These are phyloP conservation scores for Eulemur rubriventer DNA, from an alignment of 2,797 vertebrate genomes.

Conservation along the genomic window DNA sequence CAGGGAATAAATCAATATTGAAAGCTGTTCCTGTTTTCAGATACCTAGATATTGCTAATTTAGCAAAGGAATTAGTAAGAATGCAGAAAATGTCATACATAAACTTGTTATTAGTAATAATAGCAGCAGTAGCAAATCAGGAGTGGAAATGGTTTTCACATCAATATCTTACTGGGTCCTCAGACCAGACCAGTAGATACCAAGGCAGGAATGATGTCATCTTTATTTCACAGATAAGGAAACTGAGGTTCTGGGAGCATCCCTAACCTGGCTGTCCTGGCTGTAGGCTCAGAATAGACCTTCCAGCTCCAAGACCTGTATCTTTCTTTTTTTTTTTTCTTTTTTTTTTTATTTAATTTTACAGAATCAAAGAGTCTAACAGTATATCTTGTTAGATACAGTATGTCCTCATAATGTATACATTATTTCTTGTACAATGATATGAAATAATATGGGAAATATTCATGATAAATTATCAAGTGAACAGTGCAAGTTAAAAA, in stretches of 20 bases:
- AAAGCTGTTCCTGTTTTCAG: slow-evolving; percentile 70
- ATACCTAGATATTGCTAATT: not conserved
- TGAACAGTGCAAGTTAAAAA: too few species aligned
- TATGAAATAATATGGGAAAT: too few species aligned
- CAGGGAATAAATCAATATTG: slow-evolving; percentile 80
- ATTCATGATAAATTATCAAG: too few species aligned
- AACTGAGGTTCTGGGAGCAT: not conserved
- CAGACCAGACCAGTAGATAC: not conserved
- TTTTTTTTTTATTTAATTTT: too few species aligned
- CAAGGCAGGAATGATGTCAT: not conserved
- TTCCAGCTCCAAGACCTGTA: not conserved
- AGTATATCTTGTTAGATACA: too few species aligned
- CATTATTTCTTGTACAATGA: too few species aligned
- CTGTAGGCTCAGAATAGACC: not conserved
- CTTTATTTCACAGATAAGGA: not conserved
- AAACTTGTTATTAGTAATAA: not conserved
- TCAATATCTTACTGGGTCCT: not conserved
- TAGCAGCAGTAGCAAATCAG: not conserved
- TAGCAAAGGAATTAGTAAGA: not conserved
- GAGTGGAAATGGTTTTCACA: not conserved
- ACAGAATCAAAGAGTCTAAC: too few species aligned
- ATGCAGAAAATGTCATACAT: not conserved
- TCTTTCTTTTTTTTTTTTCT: too few species aligned
- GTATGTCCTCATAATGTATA: too few species aligned
- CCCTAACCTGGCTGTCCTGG: not conserved